Evolutionary conservation across 2,113 vertebrate species (phyloP).

Genomic region (Notechis scutatus): DNA sequence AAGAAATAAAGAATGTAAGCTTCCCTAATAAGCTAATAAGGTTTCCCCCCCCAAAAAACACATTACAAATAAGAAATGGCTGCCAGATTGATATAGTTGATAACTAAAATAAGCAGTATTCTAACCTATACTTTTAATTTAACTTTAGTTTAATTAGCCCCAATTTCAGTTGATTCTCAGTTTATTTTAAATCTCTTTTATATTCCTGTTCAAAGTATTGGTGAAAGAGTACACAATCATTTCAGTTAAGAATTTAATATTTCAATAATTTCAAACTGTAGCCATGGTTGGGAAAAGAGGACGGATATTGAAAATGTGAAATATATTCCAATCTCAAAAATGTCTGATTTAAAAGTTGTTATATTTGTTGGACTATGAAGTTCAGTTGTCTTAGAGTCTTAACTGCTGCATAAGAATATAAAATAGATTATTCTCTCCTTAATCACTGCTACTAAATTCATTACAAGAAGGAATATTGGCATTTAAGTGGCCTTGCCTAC

Average conservation of each 20-base stretch:
- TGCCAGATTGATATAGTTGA: neutral
- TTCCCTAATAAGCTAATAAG: neutral
- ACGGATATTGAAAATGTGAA: neutral
- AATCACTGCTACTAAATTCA: neutral
- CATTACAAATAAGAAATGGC: neutral
- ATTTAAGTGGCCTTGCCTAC: neutral
- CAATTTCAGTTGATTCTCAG: neutral
- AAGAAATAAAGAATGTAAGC: neutral
- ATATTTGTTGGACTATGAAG: neutral
- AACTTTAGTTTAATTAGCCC: neutral
- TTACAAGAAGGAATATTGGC: neutral
- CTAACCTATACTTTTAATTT: neutral
- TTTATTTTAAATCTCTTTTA: neutral
- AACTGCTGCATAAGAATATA: neutral
- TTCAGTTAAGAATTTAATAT: neutral
- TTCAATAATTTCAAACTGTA: neutral
- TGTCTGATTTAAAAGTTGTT: neutral
- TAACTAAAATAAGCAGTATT: neutral
- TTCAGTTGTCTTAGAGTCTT: neutral
- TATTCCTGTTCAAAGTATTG: neutral
- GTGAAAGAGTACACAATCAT: neutral
- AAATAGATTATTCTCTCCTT: neutral
- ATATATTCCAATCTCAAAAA: neutral
- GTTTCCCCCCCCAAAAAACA: neutral
- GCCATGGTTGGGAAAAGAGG: neutral